Evolutionary conservation across 2,797 vertebrate genomes (phyloP).

Genomic region (Pelobates cultripes): DNA sequence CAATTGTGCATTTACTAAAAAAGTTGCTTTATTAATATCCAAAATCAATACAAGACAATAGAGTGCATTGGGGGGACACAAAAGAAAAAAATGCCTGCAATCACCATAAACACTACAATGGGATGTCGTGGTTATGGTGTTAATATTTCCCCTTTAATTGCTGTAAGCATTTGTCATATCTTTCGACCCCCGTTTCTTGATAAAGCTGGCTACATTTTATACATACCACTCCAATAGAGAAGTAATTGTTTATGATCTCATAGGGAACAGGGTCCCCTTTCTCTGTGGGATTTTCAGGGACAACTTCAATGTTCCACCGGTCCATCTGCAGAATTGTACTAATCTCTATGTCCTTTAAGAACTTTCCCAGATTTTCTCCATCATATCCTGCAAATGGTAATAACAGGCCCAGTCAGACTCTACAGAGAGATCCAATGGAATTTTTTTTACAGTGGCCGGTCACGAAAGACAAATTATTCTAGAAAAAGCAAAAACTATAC

Average conservation of each 20-base stretch:
- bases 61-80: too few relatives aligned
- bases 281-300: constrained; percentile 75
- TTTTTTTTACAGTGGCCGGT: not conserved
- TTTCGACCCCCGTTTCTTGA: too few relatives aligned
- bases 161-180: too few relatives aligned
- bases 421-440: not conserved
- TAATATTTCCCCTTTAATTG: too few relatives aligned
- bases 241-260: constrained; percentile 96
- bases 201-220: not conserved
- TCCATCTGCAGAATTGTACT: constrained; percentile 79
- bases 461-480: not conserved
- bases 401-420: not conserved
- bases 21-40: too few relatives aligned
- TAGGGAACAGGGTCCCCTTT: constrained; percentile 88
- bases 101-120: too few relatives aligned
- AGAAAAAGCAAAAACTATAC: not conserved
- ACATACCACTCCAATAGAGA: constrained; percentile 94
- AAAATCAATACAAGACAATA: too few relatives aligned
- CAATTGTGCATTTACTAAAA: too few relatives aligned
- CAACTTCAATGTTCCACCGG: constrained; percentile 88
- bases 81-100: too few relatives aligned
- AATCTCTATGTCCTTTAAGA: constrained; percentile 84
- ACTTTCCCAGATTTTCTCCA: constrained; percentile 82
- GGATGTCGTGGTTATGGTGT: too few relatives aligned
- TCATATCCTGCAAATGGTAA: constrained; percentile 80